Base-by-base conservation (phyloP, 2,888 invertebrate species). In the Polydrusus pterygomalis region DNA sequence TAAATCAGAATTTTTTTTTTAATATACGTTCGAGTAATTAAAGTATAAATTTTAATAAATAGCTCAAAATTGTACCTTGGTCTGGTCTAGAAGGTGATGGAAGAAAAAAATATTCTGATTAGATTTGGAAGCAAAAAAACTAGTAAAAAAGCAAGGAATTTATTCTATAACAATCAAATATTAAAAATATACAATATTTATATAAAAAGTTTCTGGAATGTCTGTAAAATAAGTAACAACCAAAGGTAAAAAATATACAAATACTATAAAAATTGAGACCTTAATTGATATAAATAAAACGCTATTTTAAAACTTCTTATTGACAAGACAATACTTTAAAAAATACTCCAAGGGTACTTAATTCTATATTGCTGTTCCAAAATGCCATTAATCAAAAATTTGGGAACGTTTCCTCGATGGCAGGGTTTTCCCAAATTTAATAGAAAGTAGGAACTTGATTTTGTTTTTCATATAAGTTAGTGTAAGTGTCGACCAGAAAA, bases 191-290 rank as follows among this genome's bases (percentile, higher is more conserved):
- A 73, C 58, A 67, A 54, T 64, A 70, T n/a, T 60, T 68, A 60
- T 74, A 70, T 65, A 71, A 58, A 70, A 70, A 70, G 56, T 65
- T 45, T 75, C 75, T 75, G 75, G 75, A 75, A 75, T 75, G 75
- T 75, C 43, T 75, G 64, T 70, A 70, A 74, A 74, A 70, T 74
- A 74, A 70, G 70, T 75, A 70, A 75, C 70, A 70, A 64, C 38
- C 38, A 25, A 43, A 54, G 43, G 8, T 71, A 72, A 67, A 47
- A 63, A 67, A 72, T 56, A 72, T 64, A 72, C 63, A 72, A 47
- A 62, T 34, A 56, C 25, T 18, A 54, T 58, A 38, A 60, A 60
- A 60, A 38, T 60, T 38, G 18, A 38, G 40, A 60, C 58, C 38
- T 60, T 43, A 43, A 43, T 3, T 6, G 13, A 43, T 43, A 43